Evolutionary conservation across 1,140 invertebrate genomes (phyloP).

Genomic region (Drosophila fuyamai): DNA sequence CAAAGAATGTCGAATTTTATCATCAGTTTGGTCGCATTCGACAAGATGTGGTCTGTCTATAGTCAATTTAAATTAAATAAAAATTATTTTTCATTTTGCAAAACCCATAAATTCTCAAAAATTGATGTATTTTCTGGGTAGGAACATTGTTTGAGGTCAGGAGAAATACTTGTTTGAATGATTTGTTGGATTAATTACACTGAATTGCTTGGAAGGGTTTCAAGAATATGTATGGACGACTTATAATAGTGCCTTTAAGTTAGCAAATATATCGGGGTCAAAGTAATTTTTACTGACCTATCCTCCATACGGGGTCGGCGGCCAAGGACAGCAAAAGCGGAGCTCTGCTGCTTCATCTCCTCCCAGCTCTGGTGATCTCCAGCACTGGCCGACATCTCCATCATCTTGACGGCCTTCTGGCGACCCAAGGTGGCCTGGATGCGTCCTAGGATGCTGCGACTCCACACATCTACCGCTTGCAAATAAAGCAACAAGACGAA

Average conservation of each 20-base stretch:
- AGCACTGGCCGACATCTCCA: slow-evolving; percentile 85
- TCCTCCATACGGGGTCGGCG: slow-evolving; percentile 96
- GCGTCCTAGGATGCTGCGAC: slow-evolving; percentile 89
- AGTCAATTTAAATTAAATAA: background rate
- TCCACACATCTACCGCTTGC: slow-evolving; percentile 92
- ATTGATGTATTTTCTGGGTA: too few species aligned
- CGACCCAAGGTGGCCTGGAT: slow-evolving; percentile 89
- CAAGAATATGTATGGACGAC: too few species aligned
- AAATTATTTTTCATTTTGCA: background rate
- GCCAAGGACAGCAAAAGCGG: slow-evolving; percentile 95
- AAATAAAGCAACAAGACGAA: slow-evolving; percentile 90
- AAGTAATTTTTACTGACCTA: slow-evolving; percentile 84
- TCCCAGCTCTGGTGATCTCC: slow-evolving; percentile 90
- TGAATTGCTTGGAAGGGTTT: too few species aligned
- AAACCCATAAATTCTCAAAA: background rate
- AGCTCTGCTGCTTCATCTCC: slow-evolving; percentile 89
- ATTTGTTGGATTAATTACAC: too few species aligned
- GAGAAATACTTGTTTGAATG: too few species aligned
- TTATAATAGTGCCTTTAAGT: too few species aligned
- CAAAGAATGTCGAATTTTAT: background rate
- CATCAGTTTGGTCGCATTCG: background rate
- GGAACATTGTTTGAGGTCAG: too few species aligned
- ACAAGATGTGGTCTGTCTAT: background rate
- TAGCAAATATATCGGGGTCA: background rate
- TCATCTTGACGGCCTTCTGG: slow-evolving; percentile 84